Base-by-base conservation (phyloP, 2,797 vertebrate genomes). In the Malurus leucopterus region DNA sequence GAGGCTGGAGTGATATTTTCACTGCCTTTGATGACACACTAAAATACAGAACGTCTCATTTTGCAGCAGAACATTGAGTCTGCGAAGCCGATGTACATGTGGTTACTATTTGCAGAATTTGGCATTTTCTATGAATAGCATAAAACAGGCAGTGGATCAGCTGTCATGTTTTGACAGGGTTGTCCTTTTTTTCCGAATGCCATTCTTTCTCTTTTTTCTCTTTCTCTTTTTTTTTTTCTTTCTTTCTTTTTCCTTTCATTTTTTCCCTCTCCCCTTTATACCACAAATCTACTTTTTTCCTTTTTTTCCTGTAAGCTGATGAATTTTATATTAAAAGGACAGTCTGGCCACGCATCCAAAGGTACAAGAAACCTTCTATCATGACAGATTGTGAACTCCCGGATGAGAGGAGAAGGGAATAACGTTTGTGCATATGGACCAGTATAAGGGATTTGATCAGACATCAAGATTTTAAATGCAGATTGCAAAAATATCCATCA, bases 91-190 rank as follows among this genome's bases (percentile, higher is more conserved):
- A 90, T 76, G 94, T 96, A 93, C 96, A 95, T 96, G 96, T 96
- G 96, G 96, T 96, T 97, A 96, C 97, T 97, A 96, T 97, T 97
- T 97, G 96, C 95, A 96, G 97, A 96, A 97, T 96, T 87, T 97
- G 97, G 97, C 97, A 96, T 97, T 97, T 97, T 97, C 96, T 96
- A 95, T 93, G 97, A 97, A 96, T 96, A 97, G 97, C 93, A 93
- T 95, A 96, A 97, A 97, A 89, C 95, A 96, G 95, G 95, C 96
- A 95, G 96, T 90, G 92, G 95, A 95, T 96, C 93, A 65, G 94
- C 96, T 96, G 96, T 97, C 95, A 94, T 96, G 93, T 97, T 97
- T 96, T 97, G 96, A 97, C 97, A 97, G 96, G 92, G 95, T 96
- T 97, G 96, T 97, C 96, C 96, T 97, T 96, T 96, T 95, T 96